These are phyloP conservation scores for Turnix velox DNA, from an alignment of 2,113 vertebrate genomes.

Conservation along the genomic window DNA sequence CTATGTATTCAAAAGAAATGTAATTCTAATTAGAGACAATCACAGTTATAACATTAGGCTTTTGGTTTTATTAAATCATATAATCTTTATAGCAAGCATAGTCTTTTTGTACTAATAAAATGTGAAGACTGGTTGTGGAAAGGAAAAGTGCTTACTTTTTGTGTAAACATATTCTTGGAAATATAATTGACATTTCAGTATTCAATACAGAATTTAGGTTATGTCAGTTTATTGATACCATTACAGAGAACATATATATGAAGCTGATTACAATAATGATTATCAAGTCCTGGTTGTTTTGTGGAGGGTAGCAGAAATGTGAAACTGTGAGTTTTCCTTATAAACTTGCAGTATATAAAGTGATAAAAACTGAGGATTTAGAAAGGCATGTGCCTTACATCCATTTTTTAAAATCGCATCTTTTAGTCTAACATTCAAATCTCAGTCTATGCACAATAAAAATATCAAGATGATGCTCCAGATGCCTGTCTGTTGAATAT, in stretches of 20 bases:
- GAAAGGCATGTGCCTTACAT: not conserved
- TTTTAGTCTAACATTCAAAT: not conserved
- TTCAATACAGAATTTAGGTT: not conserved
- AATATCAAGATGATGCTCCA: not conserved
- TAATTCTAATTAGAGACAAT: not conserved
- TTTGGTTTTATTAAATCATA: not conserved
- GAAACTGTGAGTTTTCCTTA: not conserved
- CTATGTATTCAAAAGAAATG: not conserved
- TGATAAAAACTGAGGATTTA: not conserved
- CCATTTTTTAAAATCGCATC: not conserved
- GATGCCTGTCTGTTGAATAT: not conserved
- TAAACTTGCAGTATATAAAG: not conserved
- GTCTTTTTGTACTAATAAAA: not conserved
- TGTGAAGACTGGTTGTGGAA: not conserved
- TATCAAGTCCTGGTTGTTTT: not conserved
- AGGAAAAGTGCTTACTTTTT: not conserved
- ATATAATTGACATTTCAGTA: not conserved
- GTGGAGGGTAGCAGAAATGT: not conserved
- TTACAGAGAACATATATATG: not conserved
- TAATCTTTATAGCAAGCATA: not conserved
- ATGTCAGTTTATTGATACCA: not conserved
- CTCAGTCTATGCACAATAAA: not conserved
- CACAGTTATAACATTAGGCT: not conserved
- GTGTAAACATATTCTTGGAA: not conserved
- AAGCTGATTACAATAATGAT: not conserved